phyloP scores from a whole-genome alignment of 2,113 vertebrate species.

The Vulpes vulpes region DNA sequence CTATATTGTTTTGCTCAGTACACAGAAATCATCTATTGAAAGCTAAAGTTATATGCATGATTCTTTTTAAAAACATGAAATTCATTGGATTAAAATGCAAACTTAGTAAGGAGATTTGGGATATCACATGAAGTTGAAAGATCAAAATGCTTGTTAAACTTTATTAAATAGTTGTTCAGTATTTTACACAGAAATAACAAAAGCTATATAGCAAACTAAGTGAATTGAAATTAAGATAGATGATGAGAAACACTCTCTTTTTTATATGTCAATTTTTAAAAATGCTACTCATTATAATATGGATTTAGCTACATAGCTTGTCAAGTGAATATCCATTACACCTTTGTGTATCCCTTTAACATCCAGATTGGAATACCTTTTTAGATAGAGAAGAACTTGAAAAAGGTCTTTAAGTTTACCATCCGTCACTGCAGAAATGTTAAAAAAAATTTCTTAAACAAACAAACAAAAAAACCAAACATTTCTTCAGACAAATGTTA shows the following conservation, averaged over 20 bases:
- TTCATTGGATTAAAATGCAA: conserved; percentile 51
- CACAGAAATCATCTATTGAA: not conserved
- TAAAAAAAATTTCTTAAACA: not conserved
- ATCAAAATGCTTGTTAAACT: conserved; percentile 21
- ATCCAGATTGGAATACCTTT: not conserved
- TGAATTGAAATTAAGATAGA: not conserved
- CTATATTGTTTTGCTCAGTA: not conserved
- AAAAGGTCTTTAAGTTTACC: not conserved
- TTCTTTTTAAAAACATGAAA: not conserved
- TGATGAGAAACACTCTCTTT: not conserved
- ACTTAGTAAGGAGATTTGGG: not conserved
- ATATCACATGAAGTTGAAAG: not conserved
- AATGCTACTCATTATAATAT: not conserved
- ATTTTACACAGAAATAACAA: not conserved
- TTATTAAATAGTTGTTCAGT: not conserved
- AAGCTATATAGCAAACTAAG: not conserved
- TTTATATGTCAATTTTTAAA: not conserved
- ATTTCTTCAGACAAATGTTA: not conserved
- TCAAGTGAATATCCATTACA: not conserved
- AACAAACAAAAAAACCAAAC: too few relatives aligned
- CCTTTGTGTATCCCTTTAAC: not conserved
- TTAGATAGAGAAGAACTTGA: not conserved
- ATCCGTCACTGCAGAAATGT: not conserved
- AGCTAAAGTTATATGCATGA: not conserved
- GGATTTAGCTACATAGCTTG: not conserved